A percentile compares a stretch with the other conserved stretches of the same genome.
phyloP scores from a whole-genome alignment of 2,888 invertebrate genomes.

The Tetranychus piercei region DNA sequence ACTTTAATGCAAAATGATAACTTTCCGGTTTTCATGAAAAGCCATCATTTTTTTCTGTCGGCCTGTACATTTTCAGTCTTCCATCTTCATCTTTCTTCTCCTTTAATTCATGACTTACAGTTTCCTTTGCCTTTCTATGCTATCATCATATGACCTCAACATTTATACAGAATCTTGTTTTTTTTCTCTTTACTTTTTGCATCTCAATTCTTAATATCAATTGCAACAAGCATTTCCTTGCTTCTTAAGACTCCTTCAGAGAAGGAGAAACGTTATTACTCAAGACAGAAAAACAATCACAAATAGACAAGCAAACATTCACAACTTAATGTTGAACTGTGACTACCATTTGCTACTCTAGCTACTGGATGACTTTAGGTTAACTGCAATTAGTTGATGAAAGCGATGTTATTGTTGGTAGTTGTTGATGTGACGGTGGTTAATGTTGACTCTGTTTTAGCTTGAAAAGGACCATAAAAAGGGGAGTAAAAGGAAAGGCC shows the following conservation, averaged over 20 bases:
- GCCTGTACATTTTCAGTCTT: neutral
- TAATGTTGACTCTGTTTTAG: neutral
- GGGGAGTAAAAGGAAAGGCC: neutral
- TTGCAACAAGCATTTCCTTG: neutral
- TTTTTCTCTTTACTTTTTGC: neutral
- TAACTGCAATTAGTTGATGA: neutral
- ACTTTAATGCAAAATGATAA: neutral
- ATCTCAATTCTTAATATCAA: neutral
- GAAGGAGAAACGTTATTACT: neutral
- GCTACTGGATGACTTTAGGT: no score
- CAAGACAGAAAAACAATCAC: neutral
- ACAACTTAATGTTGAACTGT: neutral
- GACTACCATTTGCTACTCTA: neutral
- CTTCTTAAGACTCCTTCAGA: neutral
- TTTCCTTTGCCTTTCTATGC: neutral
- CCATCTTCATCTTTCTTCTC: neutral
- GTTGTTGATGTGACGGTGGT: neutral
- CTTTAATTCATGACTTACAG: neutral
- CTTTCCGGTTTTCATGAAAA: neutral
- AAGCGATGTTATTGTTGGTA: neutral
- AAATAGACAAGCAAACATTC: neutral
- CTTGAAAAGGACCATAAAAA: neutral
- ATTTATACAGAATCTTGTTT: neutral
- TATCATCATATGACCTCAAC: neutral
- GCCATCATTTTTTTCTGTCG: neutral